Evolutionary conservation across 2,888 invertebrate genomes (phyloP), one percentile per base, ranked within the genome.

Genomic region (Macrosiphum euphorbiae): DNA sequence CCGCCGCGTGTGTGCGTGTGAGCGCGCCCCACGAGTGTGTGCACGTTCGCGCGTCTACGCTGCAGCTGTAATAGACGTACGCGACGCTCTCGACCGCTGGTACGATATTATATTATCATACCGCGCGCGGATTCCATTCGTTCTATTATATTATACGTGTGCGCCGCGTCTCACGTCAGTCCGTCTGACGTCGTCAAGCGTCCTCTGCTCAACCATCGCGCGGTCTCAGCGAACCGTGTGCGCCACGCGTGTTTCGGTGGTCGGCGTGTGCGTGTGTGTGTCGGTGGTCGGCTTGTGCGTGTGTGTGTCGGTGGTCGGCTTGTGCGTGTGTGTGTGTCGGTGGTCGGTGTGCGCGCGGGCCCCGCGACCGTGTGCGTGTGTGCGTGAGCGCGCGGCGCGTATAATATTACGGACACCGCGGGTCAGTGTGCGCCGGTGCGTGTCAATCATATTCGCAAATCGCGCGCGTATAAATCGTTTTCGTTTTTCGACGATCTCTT

Each of bases 351-450:
- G 50, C 24, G 41, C 50, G 90, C 78, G 58, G 26, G 41, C 26
- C 67, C n/a, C n/a, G 67, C n/a, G 67, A 67, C n/a, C 67, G n/a
- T 67, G 89, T 89, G n/a, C 20, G 61, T 61, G 47, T 24, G 61
- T 50, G n/a, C 10, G 50, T 35, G 67, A 35, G 47, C 44, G 90
- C 44, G 44, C 67, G 35, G 8, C 67, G 67, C n/a, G 61, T 67
- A 11, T 47, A 47, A 61, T 26, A 86, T 28, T 47, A 55, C 50
- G 55, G 28, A 50, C 52, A 52, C 78, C 78, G 26, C 92, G 93
- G 93, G 93, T 93, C 93, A 93, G 93, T 93, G 93, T 93, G 93
- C 93, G 90, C 55, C 93, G 88, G 84, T 85, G 89, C 92, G 92
- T 93, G 93, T 89, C 93, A 85, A 93, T 93, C 93, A 55, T 85